Conservation (phyloP, 2,888 invertebrate species). For the Caenorhabditis becei region DNA sequence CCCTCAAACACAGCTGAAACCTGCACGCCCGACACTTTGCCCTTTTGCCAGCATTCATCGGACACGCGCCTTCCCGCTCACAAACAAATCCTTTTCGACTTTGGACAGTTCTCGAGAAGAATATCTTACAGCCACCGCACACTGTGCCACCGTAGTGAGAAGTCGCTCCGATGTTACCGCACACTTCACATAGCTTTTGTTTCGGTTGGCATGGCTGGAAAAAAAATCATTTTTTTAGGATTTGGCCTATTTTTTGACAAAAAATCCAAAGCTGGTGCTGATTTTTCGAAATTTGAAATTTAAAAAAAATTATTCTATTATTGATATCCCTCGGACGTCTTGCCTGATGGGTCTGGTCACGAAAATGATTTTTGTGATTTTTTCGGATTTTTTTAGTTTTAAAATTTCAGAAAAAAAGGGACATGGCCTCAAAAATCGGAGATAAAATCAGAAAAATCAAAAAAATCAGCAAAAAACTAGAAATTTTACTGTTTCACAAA, state of each 20-base stretch:
- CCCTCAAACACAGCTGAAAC: slow-evolving; percentile 61
- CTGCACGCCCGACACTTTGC: slow-evolving; percentile 61
- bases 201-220: slow-evolving; percentile 12
- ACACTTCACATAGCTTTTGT: slow-evolving; percentile 43
- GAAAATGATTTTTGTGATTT: too few species aligned
- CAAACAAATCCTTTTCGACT: slow-evolving; percentile 58
- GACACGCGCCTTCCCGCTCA: slow-evolving; percentile 57
- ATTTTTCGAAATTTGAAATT: too few species aligned
- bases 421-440: too few species aligned
- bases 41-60: slow-evolving; percentile 57
- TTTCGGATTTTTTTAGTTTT: too few species aligned
- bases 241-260: too few species aligned
- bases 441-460: neutral
- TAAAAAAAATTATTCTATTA: too few species aligned
- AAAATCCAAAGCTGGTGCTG: too few species aligned
- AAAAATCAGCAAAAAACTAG: neutral
- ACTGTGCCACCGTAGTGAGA: slow-evolving; percentile 64
- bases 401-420: too few species aligned
- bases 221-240: neutral
- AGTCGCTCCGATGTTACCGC: slow-evolving; percentile 47
- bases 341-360: too few species aligned
- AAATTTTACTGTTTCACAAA: neutral
- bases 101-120: slow-evolving; percentile 58
- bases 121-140: slow-evolving; percentile 65
- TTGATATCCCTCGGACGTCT: too few species aligned